These are phyloP conservation scores for Scaptomyza parva DNA, from an alignment of 2,888 invertebrate genomes.

Conservation along the genomic window DNA sequence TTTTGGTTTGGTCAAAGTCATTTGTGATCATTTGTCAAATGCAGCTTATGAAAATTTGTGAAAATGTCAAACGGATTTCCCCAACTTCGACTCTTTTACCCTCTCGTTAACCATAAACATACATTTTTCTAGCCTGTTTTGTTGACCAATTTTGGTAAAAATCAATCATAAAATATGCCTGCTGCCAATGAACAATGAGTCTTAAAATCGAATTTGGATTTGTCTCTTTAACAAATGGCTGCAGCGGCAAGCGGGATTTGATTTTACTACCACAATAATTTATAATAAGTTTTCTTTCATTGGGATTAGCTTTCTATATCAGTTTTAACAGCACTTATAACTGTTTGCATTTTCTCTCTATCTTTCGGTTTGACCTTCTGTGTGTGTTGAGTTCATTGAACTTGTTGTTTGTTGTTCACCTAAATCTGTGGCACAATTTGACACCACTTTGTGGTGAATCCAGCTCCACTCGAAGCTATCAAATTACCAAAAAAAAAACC, in stretches of 20 bases:
- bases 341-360: slow-evolving; percentile 25
- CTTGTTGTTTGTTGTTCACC: slow-evolving; percentile 48
- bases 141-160: slow-evolving; percentile 59
- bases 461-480: slow-evolving; percentile 55
- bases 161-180: slow-evolving; percentile 74
- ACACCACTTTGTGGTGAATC: slow-evolving; percentile 52
- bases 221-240: slow-evolving; percentile 22
- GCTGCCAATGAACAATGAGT: slow-evolving; percentile 72
- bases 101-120: background rate
- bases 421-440: slow-evolving; percentile 59
- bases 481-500: slow-evolving; percentile 65
- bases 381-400: slow-evolving; percentile 59
- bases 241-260: background rate
- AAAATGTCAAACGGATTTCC: slow-evolving; percentile 23
- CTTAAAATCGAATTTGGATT: slow-evolving; percentile 68
- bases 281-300: slow-evolving; percentile 8
- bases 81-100: too few relatives aligned
- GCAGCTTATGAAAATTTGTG: slow-evolving; percentile 39
- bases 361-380: slow-evolving; percentile 42
- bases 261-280: background rate
- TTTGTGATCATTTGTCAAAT: slow-evolving; percentile 43
- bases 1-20: slow-evolving; percentile 22
- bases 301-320: slow-evolving; percentile 50
- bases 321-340: slow-evolving; percentile 11
- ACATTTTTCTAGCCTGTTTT: slow-evolving; percentile 23